Percentiles rank a stretch among this genome's conserved stretches.
phyloP scores from a whole-genome alignment of 2,797 vertebrate genomes.

The Balearica regulorum region DNA sequence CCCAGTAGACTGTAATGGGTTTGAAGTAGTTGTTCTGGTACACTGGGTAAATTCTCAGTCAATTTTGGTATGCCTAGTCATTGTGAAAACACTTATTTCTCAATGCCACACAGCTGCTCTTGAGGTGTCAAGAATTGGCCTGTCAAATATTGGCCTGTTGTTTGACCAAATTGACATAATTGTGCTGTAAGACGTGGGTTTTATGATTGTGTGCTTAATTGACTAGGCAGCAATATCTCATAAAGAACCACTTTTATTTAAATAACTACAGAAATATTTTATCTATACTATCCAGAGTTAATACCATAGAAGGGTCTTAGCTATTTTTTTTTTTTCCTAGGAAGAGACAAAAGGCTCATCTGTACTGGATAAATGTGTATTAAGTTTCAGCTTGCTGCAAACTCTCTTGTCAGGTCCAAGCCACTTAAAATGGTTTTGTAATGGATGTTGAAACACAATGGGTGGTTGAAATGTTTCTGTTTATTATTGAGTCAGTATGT shows the following conservation, averaged over 20 bases:
- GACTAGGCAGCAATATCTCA: not conserved
- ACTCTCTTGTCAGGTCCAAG: not conserved
- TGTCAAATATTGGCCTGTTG: slow-evolving; percentile 15
- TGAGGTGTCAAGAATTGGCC: not conserved
- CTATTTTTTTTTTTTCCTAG: not conserved
- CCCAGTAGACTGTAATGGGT: slow-evolving; percentile 54
- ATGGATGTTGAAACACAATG: slow-evolving; percentile 37
- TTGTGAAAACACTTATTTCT: slow-evolving; percentile 56
- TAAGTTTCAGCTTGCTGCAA: not conserved
- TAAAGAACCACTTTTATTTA: not conserved
- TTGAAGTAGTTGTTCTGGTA: slow-evolving; percentile 63
- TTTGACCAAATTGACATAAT: not conserved
- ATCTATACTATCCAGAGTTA: not conserved
- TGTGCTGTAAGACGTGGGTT: not conserved
- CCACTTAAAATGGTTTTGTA: slow-evolving; percentile 36
- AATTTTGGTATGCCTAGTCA: slow-evolving; percentile 26
- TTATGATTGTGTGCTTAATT: not conserved
- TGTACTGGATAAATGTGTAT: not conserved
- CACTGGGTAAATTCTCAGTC: slow-evolving; percentile 40
- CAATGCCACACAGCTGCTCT: slow-evolving; percentile 20
- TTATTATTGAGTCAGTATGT: not conserved
- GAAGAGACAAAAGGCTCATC: not conserved
- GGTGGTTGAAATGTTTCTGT: slow-evolving; percentile 25
- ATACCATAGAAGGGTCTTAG: not conserved
- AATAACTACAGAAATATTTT: not conserved